Base-by-base conservation (phyloP, 1,140 invertebrate genomes). In the Macrocentrus cingulum region DNA sequence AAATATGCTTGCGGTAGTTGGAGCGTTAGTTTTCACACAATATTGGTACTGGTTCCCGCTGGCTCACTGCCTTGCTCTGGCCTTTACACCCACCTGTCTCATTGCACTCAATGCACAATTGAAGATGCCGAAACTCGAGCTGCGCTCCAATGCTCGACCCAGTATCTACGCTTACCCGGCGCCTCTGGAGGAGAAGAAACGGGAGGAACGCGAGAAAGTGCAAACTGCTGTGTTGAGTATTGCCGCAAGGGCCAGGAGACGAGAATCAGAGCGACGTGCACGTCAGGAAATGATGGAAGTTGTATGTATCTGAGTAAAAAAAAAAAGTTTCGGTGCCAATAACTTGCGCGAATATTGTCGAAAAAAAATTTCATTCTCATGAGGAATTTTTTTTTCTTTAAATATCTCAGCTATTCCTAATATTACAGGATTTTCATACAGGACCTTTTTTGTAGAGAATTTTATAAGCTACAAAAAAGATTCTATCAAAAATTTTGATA, bases 21-120 rank as follows among this genome's bases (percentile, higher is more conserved):
- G 98, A n/a, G 91, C 97, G 76, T 76, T 99, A 37, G 91, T 99
- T 0, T 99, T 99, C 77, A 96, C 95, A 0, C 97, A 99, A 74
- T 98, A 98, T 76, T 99, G 98, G 98, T 99, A 98, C 75, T 99
- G 98, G 98, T 99, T 98, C 85, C 97, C 98, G 0, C 80, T 99
- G 45, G 89, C 95, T 0, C 95, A 99, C 74, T 99, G 97, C 66
- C 79, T 99, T 37, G 94, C 94, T 2, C 80, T 99, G 50, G 92
- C 97, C 0, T 99, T 99, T 71, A 95, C 94, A 0, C 97, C 98
- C 1, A 98, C 97, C 0, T 96, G 92, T 70, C 70, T 99, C 2
- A 97, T 99, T 71, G 94, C 88, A 7, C 84, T 99, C 0, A 99
- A 99, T 75, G 87, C 89, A 0, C 91, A 98, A 70, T 82, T 99